Evolutionary conservation across 2,888 invertebrate species (phyloP).

Genomic region (Ophonus ardosiacus): DNA sequence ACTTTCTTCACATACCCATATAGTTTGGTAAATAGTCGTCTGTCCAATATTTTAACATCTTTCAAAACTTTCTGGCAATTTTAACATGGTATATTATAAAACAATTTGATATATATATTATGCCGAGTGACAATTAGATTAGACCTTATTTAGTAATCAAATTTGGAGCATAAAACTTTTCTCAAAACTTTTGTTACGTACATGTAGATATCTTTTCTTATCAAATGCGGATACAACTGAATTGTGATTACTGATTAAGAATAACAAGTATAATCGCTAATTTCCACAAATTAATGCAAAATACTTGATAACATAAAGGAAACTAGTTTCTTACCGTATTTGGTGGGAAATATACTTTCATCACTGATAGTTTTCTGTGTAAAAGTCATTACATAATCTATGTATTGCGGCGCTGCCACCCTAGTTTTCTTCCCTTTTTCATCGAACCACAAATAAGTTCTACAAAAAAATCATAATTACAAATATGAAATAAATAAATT

Average conservation of each 20-base stretch:
- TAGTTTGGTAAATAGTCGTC: no score
- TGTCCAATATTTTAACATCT: no score
- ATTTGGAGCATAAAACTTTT: no score
- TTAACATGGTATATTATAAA: no score
- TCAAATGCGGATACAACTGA: conserved; percentile 7
- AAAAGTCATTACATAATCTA: conserved; percentile 99
- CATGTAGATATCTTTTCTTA: background rate
- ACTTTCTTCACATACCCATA: no score
- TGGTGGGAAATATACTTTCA: conserved; percentile 98
- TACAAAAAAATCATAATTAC: conserved; percentile 72
- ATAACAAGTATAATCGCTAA: background rate
- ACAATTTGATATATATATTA: no score
- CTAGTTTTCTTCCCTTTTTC: conserved; percentile 99
- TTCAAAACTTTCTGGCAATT: no score
- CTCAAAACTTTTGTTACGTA: no score
- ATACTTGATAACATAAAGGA: background rate
- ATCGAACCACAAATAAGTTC: conserved; percentile 98
- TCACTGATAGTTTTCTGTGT: conserved; percentile 98
- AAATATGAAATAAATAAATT: conserved; percentile 42
- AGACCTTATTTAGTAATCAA: no score
- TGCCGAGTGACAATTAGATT: no score
- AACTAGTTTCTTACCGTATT: conserved; percentile 88
- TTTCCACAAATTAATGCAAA: background rate
- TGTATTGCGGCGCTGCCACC: conserved; percentile 98
- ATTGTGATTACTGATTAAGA: background rate